phyloP scores from a whole-genome alignment of 2,113 vertebrate genomes.

The Zosterops borbonicus region DNA sequence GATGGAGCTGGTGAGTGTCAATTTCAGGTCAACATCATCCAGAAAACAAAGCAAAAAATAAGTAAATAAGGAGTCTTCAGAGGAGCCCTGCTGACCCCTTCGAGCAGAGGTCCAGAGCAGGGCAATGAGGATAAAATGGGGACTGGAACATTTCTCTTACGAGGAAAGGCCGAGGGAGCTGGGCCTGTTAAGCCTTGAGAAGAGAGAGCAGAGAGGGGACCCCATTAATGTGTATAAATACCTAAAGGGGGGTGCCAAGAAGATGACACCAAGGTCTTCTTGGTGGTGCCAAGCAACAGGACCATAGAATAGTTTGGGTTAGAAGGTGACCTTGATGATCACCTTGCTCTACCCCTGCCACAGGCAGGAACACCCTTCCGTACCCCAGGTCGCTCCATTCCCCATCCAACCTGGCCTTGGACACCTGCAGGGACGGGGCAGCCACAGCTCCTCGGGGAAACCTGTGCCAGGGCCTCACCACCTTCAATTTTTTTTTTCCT shows the following conservation, averaged over 20 bases:
- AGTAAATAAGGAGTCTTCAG: background rate
- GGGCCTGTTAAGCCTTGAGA: background rate
- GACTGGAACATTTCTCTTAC: background rate
- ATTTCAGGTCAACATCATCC: background rate
- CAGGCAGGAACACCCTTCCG: background rate
- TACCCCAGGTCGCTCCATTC: fast-evolving
- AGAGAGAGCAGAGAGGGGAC: background rate
- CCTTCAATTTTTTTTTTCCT: fast-evolving
- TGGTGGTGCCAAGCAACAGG: background rate
- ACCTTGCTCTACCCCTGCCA: background rate
- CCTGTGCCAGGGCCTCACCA: background rate
- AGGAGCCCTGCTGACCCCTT: background rate
- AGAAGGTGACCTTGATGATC: background rate
- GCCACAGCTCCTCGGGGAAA: background rate
- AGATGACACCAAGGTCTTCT: background rate
- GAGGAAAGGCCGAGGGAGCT: background rate
- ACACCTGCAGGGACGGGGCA: background rate
- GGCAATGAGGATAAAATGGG: fast-evolving
- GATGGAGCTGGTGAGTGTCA: fast-evolving
- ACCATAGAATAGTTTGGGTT: background rate
- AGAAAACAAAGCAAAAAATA: background rate
- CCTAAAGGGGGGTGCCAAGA: background rate
- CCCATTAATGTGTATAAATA: background rate
- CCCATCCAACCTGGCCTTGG: fast-evolving
- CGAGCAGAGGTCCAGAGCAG: background rate